Base-by-base conservation (phyloP, 2,113 vertebrate species). In the Chionomys nivalis region DNA sequence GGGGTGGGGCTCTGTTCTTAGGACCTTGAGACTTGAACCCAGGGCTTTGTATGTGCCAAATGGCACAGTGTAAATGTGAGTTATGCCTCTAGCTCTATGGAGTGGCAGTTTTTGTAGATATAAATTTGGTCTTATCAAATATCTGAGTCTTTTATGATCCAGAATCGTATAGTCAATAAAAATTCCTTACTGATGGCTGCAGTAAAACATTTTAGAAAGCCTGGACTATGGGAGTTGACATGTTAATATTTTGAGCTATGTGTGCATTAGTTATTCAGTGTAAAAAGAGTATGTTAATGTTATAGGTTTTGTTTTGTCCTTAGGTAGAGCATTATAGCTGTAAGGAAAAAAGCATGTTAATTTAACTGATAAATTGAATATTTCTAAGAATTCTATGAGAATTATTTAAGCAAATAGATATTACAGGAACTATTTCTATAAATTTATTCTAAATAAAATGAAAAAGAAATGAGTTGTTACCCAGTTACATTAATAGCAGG, bases 401-500 rank as follows among this genome's bases (percentile, higher is more conserved):
- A 91, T 55, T 76, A 70, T 83, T 70, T 86, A 93, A 70, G 23
- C 65, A 49, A 94, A 77, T 4, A 94, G 78, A 49, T 89, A 89
- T 65, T 94, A 91, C 85, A 63, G 58, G 77, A 93, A 47, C 17
- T 26, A 76, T 42, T 89, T 86, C 2, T 90, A 77, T 89, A 61
- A 85, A 75, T 79, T 88, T 47, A 16, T 63, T 88, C 44, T 52
- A 96, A 83, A 77, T 88, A 65, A 63, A 83, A 92, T 83, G 39
- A 88, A 81, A 66, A 87, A 87, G 72, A 66, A n/a, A 36, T 65
- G 61, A 12, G 76, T 77, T 24, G 65, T 94, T 49, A 77, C 70
- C 49, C 68, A 87, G 42, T 94, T 93, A 70, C 39, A 90, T 65
- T 95, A 96, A 89, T 61, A 91, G 83, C 72, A 89, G 72, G 85